Conservation (phyloP, 2,797 vertebrate species). For the Hypotaenidia okinawae region DNA sequence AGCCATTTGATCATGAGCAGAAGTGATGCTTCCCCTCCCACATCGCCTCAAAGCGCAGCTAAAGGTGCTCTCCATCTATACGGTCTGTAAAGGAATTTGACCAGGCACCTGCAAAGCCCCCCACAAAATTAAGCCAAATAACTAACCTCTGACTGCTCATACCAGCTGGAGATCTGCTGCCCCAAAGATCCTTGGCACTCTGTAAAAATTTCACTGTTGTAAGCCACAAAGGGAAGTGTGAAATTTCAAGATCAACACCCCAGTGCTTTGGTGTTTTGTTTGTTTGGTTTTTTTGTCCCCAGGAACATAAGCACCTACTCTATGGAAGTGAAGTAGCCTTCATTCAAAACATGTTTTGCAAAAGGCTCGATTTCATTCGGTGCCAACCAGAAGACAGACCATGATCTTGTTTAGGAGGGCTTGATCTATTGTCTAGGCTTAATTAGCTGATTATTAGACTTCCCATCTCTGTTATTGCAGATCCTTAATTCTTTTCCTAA, state of each 20-base stretch:
- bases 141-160: neutral
- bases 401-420: neutral
- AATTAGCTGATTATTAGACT: conserved; percentile 42
- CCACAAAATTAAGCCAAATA: neutral
- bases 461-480: conserved; percentile 49
- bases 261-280: neutral
- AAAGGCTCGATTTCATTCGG: neutral
- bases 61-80: neutral
- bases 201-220: neutral
- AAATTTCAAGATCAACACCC: neutral
- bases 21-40: neutral
- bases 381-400: neutral
- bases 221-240: too few species aligned
- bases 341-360: conserved; percentile 42
- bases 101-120: neutral
- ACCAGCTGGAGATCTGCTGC: neutral
- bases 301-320: neutral
- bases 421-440: conserved; percentile 5
- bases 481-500: neutral
- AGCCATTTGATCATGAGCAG: neutral
- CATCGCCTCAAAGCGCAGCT: neutral
- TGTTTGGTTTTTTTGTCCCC: neutral
- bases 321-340: neutral
- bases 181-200: neutral
- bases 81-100: neutral